A percentile compares a stretch with the other conserved stretches of the same genome.
phyloP scores from a whole-genome alignment of 2,888 invertebrate genomes.

The Lumbricus terrestris region DNA sequence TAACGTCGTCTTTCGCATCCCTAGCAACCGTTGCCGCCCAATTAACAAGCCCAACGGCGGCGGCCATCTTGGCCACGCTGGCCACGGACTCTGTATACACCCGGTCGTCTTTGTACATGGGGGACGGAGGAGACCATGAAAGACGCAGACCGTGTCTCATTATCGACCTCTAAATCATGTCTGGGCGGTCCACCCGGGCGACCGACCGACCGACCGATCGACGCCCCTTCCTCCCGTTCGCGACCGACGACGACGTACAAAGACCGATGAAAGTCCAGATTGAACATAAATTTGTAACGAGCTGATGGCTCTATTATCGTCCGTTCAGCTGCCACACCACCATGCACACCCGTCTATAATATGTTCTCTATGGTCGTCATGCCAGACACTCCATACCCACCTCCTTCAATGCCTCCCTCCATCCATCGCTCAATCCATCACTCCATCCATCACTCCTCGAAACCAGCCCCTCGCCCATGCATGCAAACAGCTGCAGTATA shows the following conservation, averaged over 20 bases:
- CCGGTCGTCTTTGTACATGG: neutral
- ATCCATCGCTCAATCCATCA: too few relatives aligned
- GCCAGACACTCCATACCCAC: neutral
- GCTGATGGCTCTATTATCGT: neutral
- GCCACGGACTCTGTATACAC: neutral
- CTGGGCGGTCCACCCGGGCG: neutral
- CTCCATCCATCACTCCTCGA: neutral
- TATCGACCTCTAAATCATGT: conserved; percentile 6
- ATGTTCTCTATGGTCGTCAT: neutral
- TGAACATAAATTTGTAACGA: conserved; percentile 3
- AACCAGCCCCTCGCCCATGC: neutral
- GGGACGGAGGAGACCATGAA: neutral
- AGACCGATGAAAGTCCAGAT: neutral
- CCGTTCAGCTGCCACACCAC: conserved; percentile 3
- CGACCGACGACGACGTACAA: neutral
- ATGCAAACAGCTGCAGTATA: too few relatives aligned
- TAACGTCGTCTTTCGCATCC: neutral
- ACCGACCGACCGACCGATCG: neutral
- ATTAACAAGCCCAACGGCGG: neutral
- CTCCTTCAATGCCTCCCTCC: too few relatives aligned
- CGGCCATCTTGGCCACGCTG: neutral
- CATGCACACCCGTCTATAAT: neutral
- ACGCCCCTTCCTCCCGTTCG: neutral
- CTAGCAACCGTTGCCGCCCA: neutral
- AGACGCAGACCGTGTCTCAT: neutral